Evolutionary conservation across 2,888 invertebrate genomes (phyloP), one percentile per base, ranked within the genome.

Genomic region (Drosophila diplacantha): DNA sequence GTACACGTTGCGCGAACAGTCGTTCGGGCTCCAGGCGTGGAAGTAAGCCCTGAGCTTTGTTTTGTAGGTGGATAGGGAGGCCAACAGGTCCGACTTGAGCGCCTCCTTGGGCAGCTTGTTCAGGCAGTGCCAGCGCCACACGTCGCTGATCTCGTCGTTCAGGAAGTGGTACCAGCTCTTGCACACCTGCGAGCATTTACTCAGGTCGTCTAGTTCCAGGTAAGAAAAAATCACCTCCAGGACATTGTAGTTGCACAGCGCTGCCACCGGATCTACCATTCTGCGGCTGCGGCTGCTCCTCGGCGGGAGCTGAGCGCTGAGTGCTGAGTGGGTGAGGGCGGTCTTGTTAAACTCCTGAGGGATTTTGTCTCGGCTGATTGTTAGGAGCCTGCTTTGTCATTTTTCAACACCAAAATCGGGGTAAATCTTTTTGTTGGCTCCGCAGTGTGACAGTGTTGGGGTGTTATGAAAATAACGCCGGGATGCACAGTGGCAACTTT

Each of bases 21-120:
- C 99, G 87, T 95, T 93, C 11, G 97, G 96, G 89, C 97, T 99
- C 99, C 99, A 99, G 0, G 98, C 95, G 89, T 97, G 96, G 86
- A 93, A 94, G 89, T 94, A 97, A 14, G 99, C 98, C 83, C 96
- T 91, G 71, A 99, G 90, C 90, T 98, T 98, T 24, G 96, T 93
- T 90, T 97, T 98, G 87, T 95, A 97, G 6, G 96, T 95, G 58
- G 94, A 93, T 74, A 96, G 93, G 72, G 95, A 95, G 44, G 94
- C 93, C 55, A 99, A 90, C 82, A 99, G 90, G 89, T 97, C 97
- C 8, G 97, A 96, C 89, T 96, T 96, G 71, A 98, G 90, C 6
- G 91, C 90, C 87, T 92, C 96, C 88, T 73, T 82, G 1, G 97
- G 93, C 74, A 99, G 90, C 89, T 93, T 94, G 84, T 94, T 91